Base-by-base conservation (phyloP, 2,888 invertebrate species). In the Ichneumoninae sp. region DNA sequence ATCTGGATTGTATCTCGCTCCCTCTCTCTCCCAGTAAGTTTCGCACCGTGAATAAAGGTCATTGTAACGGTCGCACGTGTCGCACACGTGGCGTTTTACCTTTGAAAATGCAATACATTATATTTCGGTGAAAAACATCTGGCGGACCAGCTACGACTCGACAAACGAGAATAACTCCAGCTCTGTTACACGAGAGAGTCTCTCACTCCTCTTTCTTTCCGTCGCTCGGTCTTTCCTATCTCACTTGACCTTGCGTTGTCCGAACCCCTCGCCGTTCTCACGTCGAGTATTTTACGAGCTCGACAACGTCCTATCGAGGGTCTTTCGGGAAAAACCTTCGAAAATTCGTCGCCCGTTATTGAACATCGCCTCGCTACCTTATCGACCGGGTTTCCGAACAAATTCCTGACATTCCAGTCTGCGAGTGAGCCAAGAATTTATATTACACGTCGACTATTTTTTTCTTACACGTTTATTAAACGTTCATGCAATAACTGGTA, bases 41-140 rank as follows among this genome's bases (percentile, higher is more conserved):
- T 33, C n/a, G 1, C 26, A 50, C 26, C 44, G 62, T 69, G 77
- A 82, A 57, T 75, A 75, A 70, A 78, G 71, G 66, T 57, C 71
- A 82, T 85, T 76, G 85, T 83, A 72, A 83, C 68, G 36, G 80
- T 75, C 85, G 52, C 83, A 85, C 83, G 85, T 85, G 81, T 52
- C 26, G 60, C 76, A 81, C 78, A 83, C 82, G 75, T 84, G 80
- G 13, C 30, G 69, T 71, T 19, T 47, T 80, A 85, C 80, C 80
- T 80, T 71, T 71, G 71, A 57, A 74, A 68, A 70, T 3, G 65
- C 2, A 54, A 7, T 62, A n/a, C 33, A 8, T 52, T 19, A 10
- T 78, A 47, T 75, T 72, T 76, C 71, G 40, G 69, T 65, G 30
- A 50, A 50, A 80, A 76, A 76, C 85, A 85, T 85, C 85, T 85